Base-by-base conservation (phyloP, 2,888 invertebrate genomes). In the Glaucopsyche alexis region DNA sequence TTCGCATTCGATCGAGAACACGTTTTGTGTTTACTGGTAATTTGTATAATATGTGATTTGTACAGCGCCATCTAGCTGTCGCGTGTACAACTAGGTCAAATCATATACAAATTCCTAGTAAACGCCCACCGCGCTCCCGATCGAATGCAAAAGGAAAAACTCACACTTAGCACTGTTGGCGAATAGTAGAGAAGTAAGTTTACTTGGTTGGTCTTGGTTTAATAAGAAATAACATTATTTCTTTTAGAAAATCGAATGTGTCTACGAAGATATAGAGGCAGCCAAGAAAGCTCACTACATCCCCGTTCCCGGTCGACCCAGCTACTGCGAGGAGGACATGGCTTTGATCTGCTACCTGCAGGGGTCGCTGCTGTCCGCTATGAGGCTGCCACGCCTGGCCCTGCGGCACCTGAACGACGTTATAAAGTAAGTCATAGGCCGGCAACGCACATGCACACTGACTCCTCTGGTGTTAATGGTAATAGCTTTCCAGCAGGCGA, bases 291-390 rank as follows among this genome's bases (percentile, higher is more conserved):
- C 47, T 6, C n/a, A 13, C 65, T 42, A 19, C 0, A 77, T 78
- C 0, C 74, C 76, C 1, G 75, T 75, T n/a, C 76, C 71, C 0
- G 86, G 85, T 85, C 84, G 83, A 83, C 79, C 76, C 7, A 80
- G 78, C 75, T 95, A 94, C 84, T 94, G 94, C 77, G 91, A 90
- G 0, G 97, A 97, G 84, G 97, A 97, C 84, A 93, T 94, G 76
- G 97, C 96, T 2, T 90, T 99, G 69, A 88, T 97, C 49, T 89
- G 96, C 50, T 93, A 97, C 79, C 85, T 99, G 77, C 96, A 97
- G 85, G 99, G 98, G 0, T 96, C 97, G 73, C 96, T 97, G 83
- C 93, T 98, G 49, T 91, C 96, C 71, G 96, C 96, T 81, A 95
- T 98, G 94, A 95, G 95, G 38, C 95, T 96, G 82, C 95, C 96